Base-by-base conservation (phyloP, 2,797 vertebrate species). In the Microchirus variegatus region DNA sequence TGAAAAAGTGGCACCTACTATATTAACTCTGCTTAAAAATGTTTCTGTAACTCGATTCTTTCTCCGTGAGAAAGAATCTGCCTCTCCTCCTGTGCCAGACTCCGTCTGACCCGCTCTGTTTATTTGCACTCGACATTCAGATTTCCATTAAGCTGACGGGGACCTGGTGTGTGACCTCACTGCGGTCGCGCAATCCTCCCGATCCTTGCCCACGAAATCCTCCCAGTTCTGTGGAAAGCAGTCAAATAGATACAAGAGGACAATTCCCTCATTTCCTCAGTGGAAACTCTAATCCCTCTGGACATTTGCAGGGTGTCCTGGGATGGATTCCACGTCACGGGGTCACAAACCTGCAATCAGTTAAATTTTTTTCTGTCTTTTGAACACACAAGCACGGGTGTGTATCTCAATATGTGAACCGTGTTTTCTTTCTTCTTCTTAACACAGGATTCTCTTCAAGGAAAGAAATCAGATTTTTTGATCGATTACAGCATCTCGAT, bases 261-360 rank as follows among this genome's bases (percentile, higher is more conserved):
- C 26, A 53, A 16, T 57, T 1, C 12, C 12, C 14, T 36, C 26
- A 41, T 53, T 17, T 68, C 49, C 58, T 51, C 11, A 42, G 44
- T 73, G 70, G 63, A 75, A 80, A 70, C 41, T 75, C 44, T 75
- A 76, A 86, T 83, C 67, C 72, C 49, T 12, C 6, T 17, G 36
- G 75, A 78, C 65, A 40, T 85, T 80, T 80, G 77, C 51, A 35
- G 63, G 67, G 72, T 82, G 77, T 88, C 78, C 67, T 62, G 55
- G 56, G 49, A 78, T 77, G 19, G 62, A 67, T 66, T 63, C 55
- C 55, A 52, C 26, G 16, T 13, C 40, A 57, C 16, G 63, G 48
- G 63, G 59, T 80, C 71, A 66, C 49, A 53, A 68, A 67, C 50
- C 77, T 84, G 81, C 68, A 78, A 65, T 69, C 62, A 66, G 67